phyloP scores from a whole-genome alignment of 2,797 vertebrate species.

The Anguilla anguilla region DNA sequence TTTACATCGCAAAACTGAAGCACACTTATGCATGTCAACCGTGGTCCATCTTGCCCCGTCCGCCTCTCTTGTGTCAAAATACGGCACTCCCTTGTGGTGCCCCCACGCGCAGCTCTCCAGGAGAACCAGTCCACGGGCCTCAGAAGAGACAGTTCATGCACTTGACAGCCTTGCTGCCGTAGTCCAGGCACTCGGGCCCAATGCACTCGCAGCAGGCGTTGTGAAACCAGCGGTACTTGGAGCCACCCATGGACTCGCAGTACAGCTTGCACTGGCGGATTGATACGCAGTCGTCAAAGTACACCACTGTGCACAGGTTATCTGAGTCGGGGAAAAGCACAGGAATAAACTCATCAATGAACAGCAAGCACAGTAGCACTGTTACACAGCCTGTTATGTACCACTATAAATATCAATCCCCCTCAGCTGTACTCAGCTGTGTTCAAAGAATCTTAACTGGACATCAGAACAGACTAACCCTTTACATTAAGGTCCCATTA shows the following conservation, averaged over 20 bases:
- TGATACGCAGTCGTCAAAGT: conserved; percentile 98
- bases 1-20: conserved; percentile 65
- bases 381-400: not conserved
- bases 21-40: conserved; percentile 48
- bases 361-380: too few relatives aligned
- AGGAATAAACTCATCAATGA: not conserved
- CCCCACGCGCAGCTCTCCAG: not conserved
- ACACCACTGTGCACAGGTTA: conserved; percentile 96
- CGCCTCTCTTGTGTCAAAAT: not conserved
- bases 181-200: conserved; percentile 95
- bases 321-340: conserved; percentile 66
- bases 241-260: conserved; percentile 98
- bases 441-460: not conserved
- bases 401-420: not conserved
- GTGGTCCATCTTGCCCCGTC: conserved; percentile 18
- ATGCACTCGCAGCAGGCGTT: conserved; percentile 98
- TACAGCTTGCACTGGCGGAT: conserved; percentile 97
- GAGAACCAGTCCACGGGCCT: conserved; percentile 59
- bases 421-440: not conserved
- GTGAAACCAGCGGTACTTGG: conserved; percentile 99
- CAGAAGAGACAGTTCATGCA: conserved; percentile 98
- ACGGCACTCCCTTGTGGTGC: not conserved
- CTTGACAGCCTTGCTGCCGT: conserved; percentile 94
- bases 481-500: not conserved
- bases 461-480: not conserved